phyloP scores from a whole-genome alignment of 2,797 vertebrate genomes.

The Taeniopygia guttata region DNA sequence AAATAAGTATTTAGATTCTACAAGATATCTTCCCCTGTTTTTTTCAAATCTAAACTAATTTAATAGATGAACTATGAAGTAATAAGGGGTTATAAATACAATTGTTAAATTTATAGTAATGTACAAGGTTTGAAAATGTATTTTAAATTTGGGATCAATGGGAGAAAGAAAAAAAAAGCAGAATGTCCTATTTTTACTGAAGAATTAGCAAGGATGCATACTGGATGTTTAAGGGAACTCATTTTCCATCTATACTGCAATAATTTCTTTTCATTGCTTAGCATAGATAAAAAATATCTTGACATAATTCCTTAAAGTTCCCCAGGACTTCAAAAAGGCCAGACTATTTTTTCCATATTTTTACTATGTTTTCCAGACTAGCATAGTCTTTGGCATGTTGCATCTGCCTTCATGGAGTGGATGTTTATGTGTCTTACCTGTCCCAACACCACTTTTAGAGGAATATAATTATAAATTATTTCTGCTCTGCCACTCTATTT shows the following conservation, averaged over 20 bases:
- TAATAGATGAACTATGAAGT: background rate
- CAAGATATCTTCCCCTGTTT: background rate
- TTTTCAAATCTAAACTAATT: background rate
- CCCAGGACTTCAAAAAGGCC: background rate
- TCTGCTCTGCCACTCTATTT: background rate
- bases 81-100: background rate
- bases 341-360: no score
- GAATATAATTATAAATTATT: background rate
- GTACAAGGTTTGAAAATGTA: background rate
- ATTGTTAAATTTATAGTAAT: background rate
- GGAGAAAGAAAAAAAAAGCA: background rate
- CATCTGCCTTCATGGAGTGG: background rate
- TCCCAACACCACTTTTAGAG: background rate
- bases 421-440: background rate
- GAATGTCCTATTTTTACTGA: background rate
- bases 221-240: background rate
- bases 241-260: slow-evolving; percentile 28
- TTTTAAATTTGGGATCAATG: background rate
- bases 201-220: background rate
- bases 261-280: background rate
- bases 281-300: slow-evolving; percentile 8
- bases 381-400: background rate
- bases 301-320: background rate
- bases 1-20: background rate
- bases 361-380: background rate